Evolutionary conservation across 2,888 invertebrate genomes (phyloP).

Genomic region (Polylopha cassiicola): DNA sequence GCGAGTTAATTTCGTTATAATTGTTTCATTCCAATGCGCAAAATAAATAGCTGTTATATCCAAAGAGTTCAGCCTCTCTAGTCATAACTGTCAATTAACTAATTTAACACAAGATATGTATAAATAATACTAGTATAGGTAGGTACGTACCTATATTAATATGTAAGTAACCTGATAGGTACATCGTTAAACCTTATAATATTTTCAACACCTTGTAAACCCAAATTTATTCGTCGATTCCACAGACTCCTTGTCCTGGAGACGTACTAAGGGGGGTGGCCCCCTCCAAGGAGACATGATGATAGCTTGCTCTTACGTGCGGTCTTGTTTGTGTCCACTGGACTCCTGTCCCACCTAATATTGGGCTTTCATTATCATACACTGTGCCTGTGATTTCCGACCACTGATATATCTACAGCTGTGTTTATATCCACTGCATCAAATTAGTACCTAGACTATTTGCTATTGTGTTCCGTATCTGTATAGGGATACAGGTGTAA

Average conservation of each 20-base stretch:
- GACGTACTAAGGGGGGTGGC: constrained; percentile 30
- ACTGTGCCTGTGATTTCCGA: constrained; percentile 40
- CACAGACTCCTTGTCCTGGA: constrained; percentile 32
- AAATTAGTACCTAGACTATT: constrained; percentile 11
- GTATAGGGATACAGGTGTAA: too few species aligned
- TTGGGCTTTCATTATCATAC: constrained; percentile 58
- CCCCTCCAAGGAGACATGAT: constrained; percentile 45
- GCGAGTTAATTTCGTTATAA: too few species aligned
- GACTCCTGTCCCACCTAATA: constrained; percentile 50
- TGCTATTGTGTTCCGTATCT: constrained; percentile 10
- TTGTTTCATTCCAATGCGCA: too few species aligned
- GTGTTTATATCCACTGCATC: constrained; percentile 26
- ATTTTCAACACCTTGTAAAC: constrained; percentile 4
- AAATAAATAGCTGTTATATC: too few species aligned
- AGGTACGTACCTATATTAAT: too few species aligned
- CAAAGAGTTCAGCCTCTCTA: too few species aligned
- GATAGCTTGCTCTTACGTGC: constrained; percentile 49
- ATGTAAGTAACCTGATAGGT: neutral
- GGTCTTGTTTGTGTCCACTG: constrained; percentile 67
- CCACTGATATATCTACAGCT: constrained; percentile 35
- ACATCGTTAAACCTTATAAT: constrained; percentile 6
- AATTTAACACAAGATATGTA: too few species aligned
- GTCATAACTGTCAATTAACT: too few species aligned
- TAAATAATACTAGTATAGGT: too few species aligned
- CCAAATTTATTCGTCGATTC: too few species aligned